These are phyloP conservation scores for Arge pagana DNA, from an alignment of 2,888 invertebrate species.

Conservation along the genomic window DNA sequence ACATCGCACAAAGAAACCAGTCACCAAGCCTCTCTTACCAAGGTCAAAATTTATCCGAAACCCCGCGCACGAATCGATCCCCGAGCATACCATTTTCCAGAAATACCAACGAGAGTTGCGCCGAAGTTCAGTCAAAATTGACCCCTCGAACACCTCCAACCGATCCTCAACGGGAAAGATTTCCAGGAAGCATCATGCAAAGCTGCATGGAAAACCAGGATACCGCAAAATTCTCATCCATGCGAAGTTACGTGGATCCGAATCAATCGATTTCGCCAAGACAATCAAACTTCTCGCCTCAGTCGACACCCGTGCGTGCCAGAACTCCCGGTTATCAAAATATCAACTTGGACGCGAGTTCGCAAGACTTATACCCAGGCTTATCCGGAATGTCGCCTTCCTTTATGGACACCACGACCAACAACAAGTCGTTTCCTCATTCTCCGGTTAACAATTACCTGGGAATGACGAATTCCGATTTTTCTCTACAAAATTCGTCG, in stretches of 20 bases:
- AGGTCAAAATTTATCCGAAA: slow-evolving; percentile 27
- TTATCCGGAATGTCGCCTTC: slow-evolving; percentile 23
- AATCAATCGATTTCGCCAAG: slow-evolving; percentile 27
- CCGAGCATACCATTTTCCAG: slow-evolving; percentile 36
- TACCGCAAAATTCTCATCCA: slow-evolving; percentile 27
- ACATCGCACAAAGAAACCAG: slow-evolving; percentile 38
- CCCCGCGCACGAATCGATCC: slow-evolving; percentile 35
- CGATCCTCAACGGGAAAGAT: slow-evolving; percentile 41
- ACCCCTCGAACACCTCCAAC: slow-evolving; percentile 34
- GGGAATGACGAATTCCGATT: slow-evolving; percentile 26
- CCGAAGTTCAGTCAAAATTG: slow-evolving; percentile 34
- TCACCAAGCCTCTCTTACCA: slow-evolving; percentile 36
- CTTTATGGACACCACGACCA: slow-evolving; percentile 27
- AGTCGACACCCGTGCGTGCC: slow-evolving; percentile 31
- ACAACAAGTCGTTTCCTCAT: slow-evolving; percentile 22
- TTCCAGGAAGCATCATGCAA: slow-evolving; percentile 33
- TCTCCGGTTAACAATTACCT: slow-evolving; percentile 4
- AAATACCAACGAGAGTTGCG: slow-evolving; percentile 31
- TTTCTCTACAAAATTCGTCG: slow-evolving; percentile 24
- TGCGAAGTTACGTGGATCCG: slow-evolving; percentile 36
- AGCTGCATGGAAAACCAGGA: slow-evolving; percentile 39
- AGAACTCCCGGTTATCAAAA: slow-evolving; percentile 28
- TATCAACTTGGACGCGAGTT: slow-evolving; percentile 21
- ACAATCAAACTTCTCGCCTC: slow-evolving; percentile 37
- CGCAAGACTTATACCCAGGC: slow-evolving; percentile 25